Conservation (phyloP, 2,888 invertebrate species). For the Minunthozetes semirufus region DNA sequence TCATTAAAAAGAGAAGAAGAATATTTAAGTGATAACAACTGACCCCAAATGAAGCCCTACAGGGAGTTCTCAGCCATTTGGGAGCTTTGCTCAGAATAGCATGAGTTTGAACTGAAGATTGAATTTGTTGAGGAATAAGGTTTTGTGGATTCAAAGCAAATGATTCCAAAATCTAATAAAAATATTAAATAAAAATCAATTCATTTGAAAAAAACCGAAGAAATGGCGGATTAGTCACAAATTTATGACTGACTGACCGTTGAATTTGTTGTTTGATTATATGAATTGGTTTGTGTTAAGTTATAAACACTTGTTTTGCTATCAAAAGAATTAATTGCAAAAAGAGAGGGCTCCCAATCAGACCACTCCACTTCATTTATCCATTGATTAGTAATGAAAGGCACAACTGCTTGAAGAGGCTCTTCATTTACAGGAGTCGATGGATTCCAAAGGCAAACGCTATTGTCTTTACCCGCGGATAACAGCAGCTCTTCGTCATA, state of each 20-base stretch:
- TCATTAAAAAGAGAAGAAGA: background rate
- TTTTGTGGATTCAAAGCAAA: background rate
- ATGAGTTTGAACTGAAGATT: background rate
- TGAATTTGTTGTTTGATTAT: background rate
- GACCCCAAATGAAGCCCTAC: background rate
- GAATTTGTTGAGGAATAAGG: conserved; percentile 9
- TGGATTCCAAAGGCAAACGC: conserved; percentile 24
- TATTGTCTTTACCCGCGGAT: conserved; percentile 24
- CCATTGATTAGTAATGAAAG: conserved; percentile 24
- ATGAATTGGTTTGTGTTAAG: conserved; percentile 21
- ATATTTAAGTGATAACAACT: background rate
- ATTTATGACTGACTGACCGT: too few species aligned
- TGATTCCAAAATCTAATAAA: conserved; percentile 8
- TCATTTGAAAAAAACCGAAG: background rate
- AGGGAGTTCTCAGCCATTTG: conserved; percentile 17
- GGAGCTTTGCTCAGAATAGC: conserved; percentile 16
- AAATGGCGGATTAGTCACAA: too few species aligned
- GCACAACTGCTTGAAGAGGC: background rate
- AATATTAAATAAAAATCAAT: background rate
- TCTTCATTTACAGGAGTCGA: conserved; percentile 2
- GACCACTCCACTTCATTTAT: conserved; percentile 18
- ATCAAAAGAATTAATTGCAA: conserved; percentile 19
- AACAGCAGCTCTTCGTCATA: conserved; percentile 12
- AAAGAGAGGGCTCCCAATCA: conserved; percentile 24
- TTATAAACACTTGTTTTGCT: conserved; percentile 26